Evolutionary conservation across 1,140 invertebrate species (phyloP).

Genomic region (Atta cephalotes): DNA sequence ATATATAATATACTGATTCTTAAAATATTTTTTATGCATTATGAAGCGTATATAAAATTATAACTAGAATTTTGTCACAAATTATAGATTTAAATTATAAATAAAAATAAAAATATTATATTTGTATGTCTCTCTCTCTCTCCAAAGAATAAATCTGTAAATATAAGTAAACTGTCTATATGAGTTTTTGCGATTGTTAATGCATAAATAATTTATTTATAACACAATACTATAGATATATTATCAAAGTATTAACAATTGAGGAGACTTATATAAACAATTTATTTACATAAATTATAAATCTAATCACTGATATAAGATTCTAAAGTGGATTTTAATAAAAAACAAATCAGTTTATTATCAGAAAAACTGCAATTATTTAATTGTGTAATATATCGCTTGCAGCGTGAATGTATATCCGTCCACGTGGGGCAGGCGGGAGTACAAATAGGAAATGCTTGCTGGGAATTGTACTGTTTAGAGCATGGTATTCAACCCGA

Average conservation of each 20-base stretch:
- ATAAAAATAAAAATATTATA: background rate
- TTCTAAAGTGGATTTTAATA: background rate
- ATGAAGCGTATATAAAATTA: background rate
- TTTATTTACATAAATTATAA: no score
- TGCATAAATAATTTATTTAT: no score
- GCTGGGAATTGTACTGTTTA: constrained; percentile 94
- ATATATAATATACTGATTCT: background rate
- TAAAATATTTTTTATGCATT: background rate
- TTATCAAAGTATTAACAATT: no score
- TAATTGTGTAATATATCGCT: constrained; percentile 29
- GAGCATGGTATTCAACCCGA: constrained; percentile 96
- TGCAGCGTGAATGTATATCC: constrained; percentile 87
- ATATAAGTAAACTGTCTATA: no score
- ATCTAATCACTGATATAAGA: background rate
- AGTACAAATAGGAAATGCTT: constrained; percentile 92
- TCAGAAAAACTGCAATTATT: background rate
- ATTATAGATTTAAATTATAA: background rate
- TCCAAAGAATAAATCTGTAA: no score
- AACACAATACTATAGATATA: no score
- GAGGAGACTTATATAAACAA: no score
- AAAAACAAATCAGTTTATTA: background rate
- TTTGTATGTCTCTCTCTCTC: no score
- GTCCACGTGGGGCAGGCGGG: constrained; percentile 92
- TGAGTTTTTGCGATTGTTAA: no score
- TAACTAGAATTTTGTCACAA: background rate